A percentile compares a stretch with the other conserved stretches of the same genome.
These are phyloP conservation scores for Crotalus tigris DNA, from an alignment of 2,113 vertebrate genomes.

Conservation along the genomic window DNA sequence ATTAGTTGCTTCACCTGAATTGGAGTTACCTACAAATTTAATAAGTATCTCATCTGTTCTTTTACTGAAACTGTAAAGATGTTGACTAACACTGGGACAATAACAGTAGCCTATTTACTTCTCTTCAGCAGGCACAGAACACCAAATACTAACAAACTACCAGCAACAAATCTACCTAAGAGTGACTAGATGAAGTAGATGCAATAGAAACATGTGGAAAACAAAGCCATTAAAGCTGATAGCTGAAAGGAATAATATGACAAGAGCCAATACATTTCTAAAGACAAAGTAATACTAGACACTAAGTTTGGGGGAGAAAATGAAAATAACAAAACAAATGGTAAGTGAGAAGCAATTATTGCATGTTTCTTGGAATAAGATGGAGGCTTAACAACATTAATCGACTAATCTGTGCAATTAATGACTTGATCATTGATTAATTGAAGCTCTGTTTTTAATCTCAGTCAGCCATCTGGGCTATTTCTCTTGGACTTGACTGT, in stretches of 20 bases:
- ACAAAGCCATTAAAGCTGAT: background rate
- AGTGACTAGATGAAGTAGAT: background rate
- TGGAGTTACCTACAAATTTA: background rate
- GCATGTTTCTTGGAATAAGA: background rate
- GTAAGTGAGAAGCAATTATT: background rate
- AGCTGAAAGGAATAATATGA: background rate
- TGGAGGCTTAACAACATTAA: conserved; percentile 8
- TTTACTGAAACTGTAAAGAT: background rate
- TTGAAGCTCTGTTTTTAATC: background rate
- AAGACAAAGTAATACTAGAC: background rate
- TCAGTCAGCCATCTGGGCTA: background rate
- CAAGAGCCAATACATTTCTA: background rate
- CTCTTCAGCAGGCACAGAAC: background rate
- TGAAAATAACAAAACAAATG: background rate
- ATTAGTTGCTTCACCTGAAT: background rate
- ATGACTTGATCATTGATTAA: conserved; percentile 12
- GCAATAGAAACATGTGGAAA: background rate
- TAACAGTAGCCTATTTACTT: background rate
- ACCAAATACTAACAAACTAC: background rate
- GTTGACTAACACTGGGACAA: background rate
- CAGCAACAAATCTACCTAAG: background rate
- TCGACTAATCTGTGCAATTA: conserved; percentile 12
- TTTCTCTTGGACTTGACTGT: background rate
- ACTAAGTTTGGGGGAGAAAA: background rate
- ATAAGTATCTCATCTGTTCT: background rate